phyloP scores from a whole-genome alignment of 1,140 invertebrate species.

The Drosophila subpulchrella region DNA sequence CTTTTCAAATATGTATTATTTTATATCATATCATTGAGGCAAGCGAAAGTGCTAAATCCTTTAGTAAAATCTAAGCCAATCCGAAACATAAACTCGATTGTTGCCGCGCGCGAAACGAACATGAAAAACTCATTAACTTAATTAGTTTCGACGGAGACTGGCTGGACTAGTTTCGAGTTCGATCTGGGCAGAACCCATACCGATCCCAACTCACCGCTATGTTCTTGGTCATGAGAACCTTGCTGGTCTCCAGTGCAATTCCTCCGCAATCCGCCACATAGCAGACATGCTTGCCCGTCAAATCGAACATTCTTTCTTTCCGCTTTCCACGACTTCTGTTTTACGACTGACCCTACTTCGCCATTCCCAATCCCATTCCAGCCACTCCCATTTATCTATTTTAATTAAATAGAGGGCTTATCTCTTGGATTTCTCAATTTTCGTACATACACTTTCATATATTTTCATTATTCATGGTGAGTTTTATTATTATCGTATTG shows the following conservation, averaged over 20 bases:
- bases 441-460: conserved; percentile 1
- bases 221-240: conserved; percentile 74
- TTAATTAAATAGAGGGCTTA: conserved; percentile 66
- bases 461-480: background rate
- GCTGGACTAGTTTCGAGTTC: conserved; percentile 24
- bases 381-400: conserved; percentile 27
- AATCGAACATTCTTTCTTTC: conserved; percentile 66
- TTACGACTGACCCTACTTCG: conserved; percentile 26
- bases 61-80: background rate
- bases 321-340: conserved; percentile 31
- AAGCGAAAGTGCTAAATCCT: conserved; percentile 23
- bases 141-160: conserved; percentile 41
- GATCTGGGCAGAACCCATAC: background rate
- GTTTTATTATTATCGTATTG: conserved; percentile 44
- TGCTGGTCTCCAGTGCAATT: conserved; percentile 76
- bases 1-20: no score
- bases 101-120: conserved; percentile 24
- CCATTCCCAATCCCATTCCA: background rate
- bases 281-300: conserved; percentile 74
- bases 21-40: background rate
- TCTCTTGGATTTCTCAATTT: conserved; percentile 48
- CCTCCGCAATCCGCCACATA: conserved; percentile 82
- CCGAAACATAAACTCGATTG: conserved; percentile 42
- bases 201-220: conserved; percentile 67
- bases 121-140: conserved; percentile 59